Conservation (phyloP, 1,140 invertebrate species). For the Galendromus occidentalis region DNA sequence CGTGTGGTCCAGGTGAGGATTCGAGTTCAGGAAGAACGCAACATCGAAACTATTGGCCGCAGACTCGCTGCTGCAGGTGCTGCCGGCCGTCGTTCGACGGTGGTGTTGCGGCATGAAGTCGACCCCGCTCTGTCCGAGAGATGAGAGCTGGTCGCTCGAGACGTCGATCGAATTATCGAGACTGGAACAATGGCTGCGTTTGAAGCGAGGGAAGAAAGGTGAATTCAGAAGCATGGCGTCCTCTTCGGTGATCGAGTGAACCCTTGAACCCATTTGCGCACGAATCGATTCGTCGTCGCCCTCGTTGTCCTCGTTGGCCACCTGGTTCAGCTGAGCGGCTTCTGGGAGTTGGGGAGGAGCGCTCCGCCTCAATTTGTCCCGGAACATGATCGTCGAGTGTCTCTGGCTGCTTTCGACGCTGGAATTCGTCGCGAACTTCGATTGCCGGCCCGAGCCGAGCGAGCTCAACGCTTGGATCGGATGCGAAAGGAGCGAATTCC, state of each 20-base stretch:
- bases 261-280: slow-evolving; percentile 17
- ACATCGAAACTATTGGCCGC: slow-evolving; percentile 26
- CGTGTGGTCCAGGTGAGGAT: slow-evolving; percentile 14
- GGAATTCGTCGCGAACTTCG: slow-evolving; percentile 17
- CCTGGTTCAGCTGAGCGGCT: slow-evolving; percentile 15
- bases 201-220: slow-evolving; percentile 18
- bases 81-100: slow-evolving; percentile 20
- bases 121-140: slow-evolving; percentile 14
- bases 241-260: slow-evolving; percentile 16
- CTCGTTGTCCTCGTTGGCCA: slow-evolving; percentile 15
- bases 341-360: slow-evolving; percentile 18
- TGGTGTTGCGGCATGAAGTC: slow-evolving; percentile 15
- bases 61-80: slow-evolving; percentile 25
- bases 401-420: slow-evolving; percentile 55
- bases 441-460: slow-evolving; percentile 10
- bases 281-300: slow-evolving; percentile 18
- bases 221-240: slow-evolving; percentile 17
- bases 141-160: slow-evolving; percentile 17
- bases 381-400: slow-evolving; percentile 62
- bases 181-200: slow-evolving; percentile 16
- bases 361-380: slow-evolving; percentile 30
- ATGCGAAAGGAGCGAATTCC: not conserved
- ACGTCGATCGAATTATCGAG: slow-evolving; percentile 17
- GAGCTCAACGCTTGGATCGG: not conserved
- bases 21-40: slow-evolving; percentile 19